Percentiles rank a stretch among this genome's conserved stretches.
These are phyloP conservation scores for Drosophila acutilabella DNA, from an alignment of 2,888 invertebrate genomes.

Conservation along the genomic window DNA sequence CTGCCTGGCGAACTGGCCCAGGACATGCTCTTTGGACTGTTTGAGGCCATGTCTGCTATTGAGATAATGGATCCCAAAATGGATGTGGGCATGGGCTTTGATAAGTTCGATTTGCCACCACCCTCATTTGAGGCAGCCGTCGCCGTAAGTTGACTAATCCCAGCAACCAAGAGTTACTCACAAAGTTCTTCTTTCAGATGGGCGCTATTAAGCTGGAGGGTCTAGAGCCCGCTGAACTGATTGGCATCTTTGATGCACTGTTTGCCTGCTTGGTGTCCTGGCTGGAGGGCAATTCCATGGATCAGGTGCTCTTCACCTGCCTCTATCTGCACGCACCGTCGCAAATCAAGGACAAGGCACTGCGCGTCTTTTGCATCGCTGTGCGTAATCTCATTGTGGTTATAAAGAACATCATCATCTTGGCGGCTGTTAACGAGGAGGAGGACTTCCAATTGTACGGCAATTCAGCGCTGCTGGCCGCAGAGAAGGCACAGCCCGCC, in stretches of 20 bases:
- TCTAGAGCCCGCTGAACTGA: slow-evolving; percentile 91
- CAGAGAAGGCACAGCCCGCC: slow-evolving; percentile 89
- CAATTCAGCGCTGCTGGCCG: slow-evolving; percentile 92
- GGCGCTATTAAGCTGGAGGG: slow-evolving; percentile 91
- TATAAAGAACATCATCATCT: slow-evolving; percentile 94
- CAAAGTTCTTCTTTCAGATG: slow-evolving; percentile 85
- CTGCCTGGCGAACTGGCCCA: slow-evolving; percentile 96
- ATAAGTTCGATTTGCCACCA: slow-evolving; percentile 93
- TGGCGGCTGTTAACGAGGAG: slow-evolving; percentile 95
- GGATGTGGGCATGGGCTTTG: slow-evolving; percentile 99
- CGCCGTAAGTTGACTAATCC: slow-evolving; percentile 86
- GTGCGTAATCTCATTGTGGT: slow-evolving; percentile 95
- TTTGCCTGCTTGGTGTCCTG: slow-evolving; percentile 97
- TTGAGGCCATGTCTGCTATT: slow-evolving; percentile 99
- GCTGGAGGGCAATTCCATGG: slow-evolving; percentile 98
- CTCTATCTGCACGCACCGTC: slow-evolving; percentile 96
- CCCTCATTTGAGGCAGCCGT: slow-evolving; percentile 95
- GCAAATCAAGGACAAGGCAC: slow-evolving; percentile 91
- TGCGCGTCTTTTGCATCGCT: slow-evolving; percentile 94
- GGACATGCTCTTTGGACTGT: slow-evolving; percentile 95
- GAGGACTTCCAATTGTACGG: slow-evolving; percentile 98
- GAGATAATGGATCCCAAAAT: slow-evolving; percentile 99
- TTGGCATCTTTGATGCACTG: slow-evolving; percentile 97
- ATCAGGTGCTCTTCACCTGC: slow-evolving; percentile 98
- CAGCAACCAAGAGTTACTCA: background rate